Base-by-base conservation (phyloP, 2,888 invertebrate species). In the Tanaodytes sp. region DNA sequence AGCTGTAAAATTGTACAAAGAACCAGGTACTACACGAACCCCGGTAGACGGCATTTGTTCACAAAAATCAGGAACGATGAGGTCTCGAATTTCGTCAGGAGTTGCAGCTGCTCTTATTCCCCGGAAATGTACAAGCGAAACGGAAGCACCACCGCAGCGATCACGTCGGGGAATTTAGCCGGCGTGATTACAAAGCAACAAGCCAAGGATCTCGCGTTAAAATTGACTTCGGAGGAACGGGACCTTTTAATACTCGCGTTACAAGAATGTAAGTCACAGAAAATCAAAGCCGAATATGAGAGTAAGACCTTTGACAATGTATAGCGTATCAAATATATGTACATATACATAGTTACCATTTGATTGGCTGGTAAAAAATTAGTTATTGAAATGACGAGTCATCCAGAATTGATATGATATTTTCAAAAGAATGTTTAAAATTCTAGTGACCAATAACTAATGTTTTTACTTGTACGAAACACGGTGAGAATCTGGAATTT, bases 241-340 rank as follows among this genome's bases (percentile, higher is more conserved):
- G 88, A 87, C 74, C 86, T 91, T 73, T 86, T 94, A 43, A 88
- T 91, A 62, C 85, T 86, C 42, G 93, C 93, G 1, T 84, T 94
- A 39, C 90, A 90, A 74, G 92, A 92, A 82, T 92, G 90, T 80
- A 90, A 93, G 79, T 92, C 93, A 0, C 90, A 91, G 77, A 87
- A 89, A 79, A 88, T 91, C 58, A 93, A 92, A 84, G 92, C 92
- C 64, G 90, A 91, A 79, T 93, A 90, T 80, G 92, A 93, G 90
- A 93, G 94, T 93, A 87, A 85, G 63, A 61, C n/a, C n/a, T 11
- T 58, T 57, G 12, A 18, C 18, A 18, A 18, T 40, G n/a, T 48
- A 12, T 12, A 37, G 5, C 16, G 27, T 8, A 27, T 27, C n/a
- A n/a, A n/a, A n/a, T n/a, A n/a, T n/a, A n/a, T n/a, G n/a, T n/a